phyloP scores from a whole-genome alignment of 2,113 vertebrate species.

The Pavo muticus region DNA sequence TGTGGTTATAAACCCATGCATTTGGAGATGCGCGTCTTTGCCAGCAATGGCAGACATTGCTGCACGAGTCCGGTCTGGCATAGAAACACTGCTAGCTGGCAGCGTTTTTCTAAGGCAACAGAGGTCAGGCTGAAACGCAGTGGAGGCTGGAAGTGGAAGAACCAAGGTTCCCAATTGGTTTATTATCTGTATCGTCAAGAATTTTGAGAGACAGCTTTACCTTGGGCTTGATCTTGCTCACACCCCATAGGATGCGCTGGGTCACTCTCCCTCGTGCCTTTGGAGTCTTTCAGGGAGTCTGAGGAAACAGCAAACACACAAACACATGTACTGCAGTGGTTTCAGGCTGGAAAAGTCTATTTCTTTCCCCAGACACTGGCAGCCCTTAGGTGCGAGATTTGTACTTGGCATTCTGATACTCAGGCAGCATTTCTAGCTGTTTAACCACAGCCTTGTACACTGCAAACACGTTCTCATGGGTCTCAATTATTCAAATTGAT shows the following conservation, averaged over 20 bases:
- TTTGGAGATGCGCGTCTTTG: background rate
- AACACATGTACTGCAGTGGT: background rate
- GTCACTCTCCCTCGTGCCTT: constrained; percentile 6
- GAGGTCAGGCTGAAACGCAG: background rate
- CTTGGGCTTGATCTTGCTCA: constrained; percentile 67
- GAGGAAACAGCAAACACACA: constrained; percentile 49
- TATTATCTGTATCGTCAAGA: background rate
- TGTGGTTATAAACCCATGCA: background rate
- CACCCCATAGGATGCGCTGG: constrained; percentile 1
- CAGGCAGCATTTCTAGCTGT: background rate
- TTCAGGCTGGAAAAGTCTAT: background rate
- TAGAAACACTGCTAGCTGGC: background rate
- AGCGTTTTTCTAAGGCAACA: background rate
- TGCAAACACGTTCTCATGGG: background rate
- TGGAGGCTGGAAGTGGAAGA: background rate
- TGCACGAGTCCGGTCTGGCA: background rate
- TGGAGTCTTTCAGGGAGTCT: constrained; percentile 68
- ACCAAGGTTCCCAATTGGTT: background rate
- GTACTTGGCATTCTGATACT: background rate
- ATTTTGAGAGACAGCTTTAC: constrained; percentile 47
- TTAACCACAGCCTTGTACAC: background rate
- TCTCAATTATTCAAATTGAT: constrained; percentile 40
- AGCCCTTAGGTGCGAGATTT: background rate
- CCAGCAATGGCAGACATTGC: background rate
- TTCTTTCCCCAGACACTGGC: background rate